Conservation (phyloP, 1,140 invertebrate genomes). For the Drosophila subpulchrella region DNA sequence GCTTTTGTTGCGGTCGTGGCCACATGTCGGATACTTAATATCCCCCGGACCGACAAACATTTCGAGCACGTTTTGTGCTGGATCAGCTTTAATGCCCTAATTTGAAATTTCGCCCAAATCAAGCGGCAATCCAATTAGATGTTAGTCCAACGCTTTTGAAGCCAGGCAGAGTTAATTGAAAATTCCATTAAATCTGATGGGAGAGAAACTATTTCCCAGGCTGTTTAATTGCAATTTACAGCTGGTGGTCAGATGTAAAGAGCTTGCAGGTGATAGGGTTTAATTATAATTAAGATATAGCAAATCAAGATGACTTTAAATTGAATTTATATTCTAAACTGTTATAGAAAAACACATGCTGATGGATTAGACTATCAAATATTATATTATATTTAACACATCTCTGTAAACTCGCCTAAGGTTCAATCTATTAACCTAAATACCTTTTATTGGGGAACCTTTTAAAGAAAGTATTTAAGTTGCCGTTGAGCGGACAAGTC, state of each 20-base stretch:
- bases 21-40: constrained; percentile 62
- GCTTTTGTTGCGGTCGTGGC: constrained; percentile 29
- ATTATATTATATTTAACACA: too few relatives aligned
- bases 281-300: neutral
- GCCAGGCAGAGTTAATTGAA: constrained; percentile 46
- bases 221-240: constrained; percentile 34
- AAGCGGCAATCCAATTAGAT: constrained; percentile 59
- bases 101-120: constrained; percentile 49
- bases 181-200: constrained; percentile 49
- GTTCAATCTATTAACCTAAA: constrained; percentile 8
- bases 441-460: neutral
- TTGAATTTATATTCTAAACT: too few relatives aligned
- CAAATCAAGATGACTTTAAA: too few relatives aligned
- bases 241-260: neutral
- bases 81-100: constrained; percentile 52
- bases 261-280: neutral
- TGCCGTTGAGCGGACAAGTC: constrained; percentile 49
- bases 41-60: constrained; percentile 9
- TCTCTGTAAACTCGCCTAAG: neutral
- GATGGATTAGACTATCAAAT: too few relatives aligned
- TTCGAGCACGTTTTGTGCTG: constrained; percentile 30
- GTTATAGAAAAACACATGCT: too few relatives aligned
- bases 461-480: constrained; percentile 48
- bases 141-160: constrained; percentile 22
- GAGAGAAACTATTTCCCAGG: constrained; percentile 9